A percentile compares a stretch with the other conserved stretches of the same genome.
These are phyloP conservation scores for Oryzaephilus surinamensis DNA, from an alignment of 1,140 invertebrate genomes.

Conservation along the genomic window DNA sequence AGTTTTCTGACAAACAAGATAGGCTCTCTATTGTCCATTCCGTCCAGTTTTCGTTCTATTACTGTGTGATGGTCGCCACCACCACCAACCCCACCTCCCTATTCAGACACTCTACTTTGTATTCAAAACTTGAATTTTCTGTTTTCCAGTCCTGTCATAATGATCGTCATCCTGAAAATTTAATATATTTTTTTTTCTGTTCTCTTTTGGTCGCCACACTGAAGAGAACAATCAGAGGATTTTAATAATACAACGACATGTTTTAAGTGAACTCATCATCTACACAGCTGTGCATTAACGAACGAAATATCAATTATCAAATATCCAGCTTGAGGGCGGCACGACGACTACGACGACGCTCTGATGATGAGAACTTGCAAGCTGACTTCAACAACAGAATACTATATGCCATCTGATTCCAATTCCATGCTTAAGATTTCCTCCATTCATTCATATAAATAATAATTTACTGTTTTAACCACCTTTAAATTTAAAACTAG, in stretches of 20 bases:
- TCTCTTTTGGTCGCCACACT: not conserved
- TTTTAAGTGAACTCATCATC: slow-evolving; percentile 19
- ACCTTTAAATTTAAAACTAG: too few species aligned
- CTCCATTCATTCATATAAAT: too few species aligned
- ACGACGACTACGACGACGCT: not conserved
- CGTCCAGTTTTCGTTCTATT: slow-evolving; percentile 7
- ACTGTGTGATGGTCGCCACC: slow-evolving; percentile 4
- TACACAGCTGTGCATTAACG: slow-evolving; percentile 25
- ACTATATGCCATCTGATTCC: too few species aligned
- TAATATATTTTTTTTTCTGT: slow-evolving; percentile 17
- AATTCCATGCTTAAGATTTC: too few species aligned
- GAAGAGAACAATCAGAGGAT: slow-evolving; percentile 14
- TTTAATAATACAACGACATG: slow-evolving; percentile 21
- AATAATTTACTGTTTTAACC: too few species aligned
- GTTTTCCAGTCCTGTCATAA: too few species aligned
- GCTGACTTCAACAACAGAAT: too few species aligned
- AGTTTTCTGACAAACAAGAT: slow-evolving; percentile 31
- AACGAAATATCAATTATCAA: slow-evolving; percentile 27
- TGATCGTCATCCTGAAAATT: slow-evolving; percentile 21
- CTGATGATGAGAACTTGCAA: too few species aligned
- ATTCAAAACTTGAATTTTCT: slow-evolving; percentile 20
- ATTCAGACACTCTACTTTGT: slow-evolving; percentile 7
- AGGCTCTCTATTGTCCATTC: slow-evolving; percentile 26
- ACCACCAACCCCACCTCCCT: slow-evolving; percentile 11
- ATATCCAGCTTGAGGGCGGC: slow-evolving; percentile 8